Conservation (phyloP, 2,888 invertebrate species). For the Tachina lurida region DNA sequence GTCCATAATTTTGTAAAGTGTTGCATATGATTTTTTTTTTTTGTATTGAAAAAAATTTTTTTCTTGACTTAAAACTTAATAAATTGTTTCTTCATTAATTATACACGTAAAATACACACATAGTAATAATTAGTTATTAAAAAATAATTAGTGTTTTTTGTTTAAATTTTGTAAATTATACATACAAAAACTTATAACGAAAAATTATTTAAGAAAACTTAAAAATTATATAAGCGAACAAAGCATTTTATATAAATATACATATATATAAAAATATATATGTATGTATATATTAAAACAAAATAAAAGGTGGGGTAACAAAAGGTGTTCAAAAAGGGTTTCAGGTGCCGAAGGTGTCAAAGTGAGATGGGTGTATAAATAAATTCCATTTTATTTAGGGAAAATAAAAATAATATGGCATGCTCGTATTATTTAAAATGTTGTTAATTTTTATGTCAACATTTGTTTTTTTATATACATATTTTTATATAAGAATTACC, state of each 20-base stretch:
- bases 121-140: slow-evolving; percentile 39
- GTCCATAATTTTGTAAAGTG: slow-evolving; percentile 72
- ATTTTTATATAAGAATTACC: too few species aligned
- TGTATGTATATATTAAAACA: slow-evolving; percentile 8
- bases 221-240: slow-evolving; percentile 62
- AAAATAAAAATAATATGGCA: too few species aligned
- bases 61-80: slow-evolving; percentile 58
- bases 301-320: slow-evolving; percentile 66
- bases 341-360: not conserved
- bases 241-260: slow-evolving; percentile 37
- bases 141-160: slow-evolving; percentile 42
- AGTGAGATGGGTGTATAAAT: not conserved
- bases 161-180: slow-evolving; percentile 38
- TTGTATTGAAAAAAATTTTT: slow-evolving; percentile 23
- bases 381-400: not conserved
- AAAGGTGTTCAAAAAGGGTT: slow-evolving; percentile 34
- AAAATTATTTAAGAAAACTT: slow-evolving; percentile 35
- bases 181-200: slow-evolving; percentile 46
- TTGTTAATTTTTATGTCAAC: too few species aligned
- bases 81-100: slow-evolving; percentile 43
- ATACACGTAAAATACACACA: slow-evolving; percentile 64
- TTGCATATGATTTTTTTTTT: slow-evolving; percentile 47
- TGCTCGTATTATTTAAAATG: too few species aligned
- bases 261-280: not conserved
- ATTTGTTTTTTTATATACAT: too few species aligned